phyloP scores from a whole-genome alignment of 2,888 invertebrate species.

The Heteromyza rotundicornis region DNA sequence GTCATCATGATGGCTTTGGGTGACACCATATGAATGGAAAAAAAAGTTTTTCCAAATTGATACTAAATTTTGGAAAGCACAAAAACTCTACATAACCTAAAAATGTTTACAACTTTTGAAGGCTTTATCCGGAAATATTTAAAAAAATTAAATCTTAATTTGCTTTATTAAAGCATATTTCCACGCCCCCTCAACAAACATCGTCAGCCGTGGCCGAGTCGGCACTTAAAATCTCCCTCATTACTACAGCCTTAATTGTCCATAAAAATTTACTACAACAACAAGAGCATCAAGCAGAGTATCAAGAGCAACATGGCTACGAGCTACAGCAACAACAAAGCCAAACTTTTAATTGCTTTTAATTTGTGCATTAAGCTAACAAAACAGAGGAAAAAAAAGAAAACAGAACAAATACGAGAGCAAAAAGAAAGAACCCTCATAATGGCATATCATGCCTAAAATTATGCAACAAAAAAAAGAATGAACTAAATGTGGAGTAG shows the following conservation, averaged over 20 bases:
- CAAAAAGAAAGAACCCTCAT: constrained; percentile 1
- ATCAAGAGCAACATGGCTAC: background rate
- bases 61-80: no score
- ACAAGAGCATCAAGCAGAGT: background rate
- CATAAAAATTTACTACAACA: background rate
- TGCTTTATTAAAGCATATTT: no score
- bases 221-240: no score
- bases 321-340: background rate
- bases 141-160: no score
- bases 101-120: no score
- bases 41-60: no score
- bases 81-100: no score
- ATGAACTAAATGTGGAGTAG: background rate
- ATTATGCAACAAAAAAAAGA: constrained; percentile 6
- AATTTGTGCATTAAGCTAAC: constrained; percentile 11
- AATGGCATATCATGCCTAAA: constrained; percentile 9
- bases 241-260: background rate
- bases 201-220: no score
- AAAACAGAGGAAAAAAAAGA: background rate
- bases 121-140: no score
- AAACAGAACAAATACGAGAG: background rate
- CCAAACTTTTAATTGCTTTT: constrained; percentile 15
- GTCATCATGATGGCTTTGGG: no score
- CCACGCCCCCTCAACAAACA: no score
- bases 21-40: no score